Evolutionary conservation across 2,888 invertebrate species (phyloP), one percentile per base, ranked within the genome.

Genomic region (Agrenia bidenticulata): DNA sequence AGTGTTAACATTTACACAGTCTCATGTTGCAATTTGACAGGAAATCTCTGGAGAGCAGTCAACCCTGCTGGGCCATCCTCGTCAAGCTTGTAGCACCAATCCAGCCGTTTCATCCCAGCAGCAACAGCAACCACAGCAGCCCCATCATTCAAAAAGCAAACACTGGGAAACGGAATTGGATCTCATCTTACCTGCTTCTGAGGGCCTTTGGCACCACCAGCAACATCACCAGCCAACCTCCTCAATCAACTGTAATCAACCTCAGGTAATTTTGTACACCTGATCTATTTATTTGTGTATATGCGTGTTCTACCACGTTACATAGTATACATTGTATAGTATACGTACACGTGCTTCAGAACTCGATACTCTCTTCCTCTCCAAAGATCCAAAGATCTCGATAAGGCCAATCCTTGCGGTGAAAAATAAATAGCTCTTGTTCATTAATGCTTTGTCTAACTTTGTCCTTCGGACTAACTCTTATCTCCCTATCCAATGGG

Each of bases 121-220:
- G 41, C 59, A 61, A 2, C 61, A 37, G 9, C 60, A 42, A 26
- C 45, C 54, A 57, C 63, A 26, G 11, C 63, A 63, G 41, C 32
- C 45, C 56, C 21, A 59, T 27, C 69, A 61, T 42, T 64, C 67
- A 42, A 67, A 70, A 50, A 63, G 53, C 55, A 72, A 72, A 66
- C 71, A 71, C 59, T 73, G 73, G 66, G 73, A 76, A 64, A 72
- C 73, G 53, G 74, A 76, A 51, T 64, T 76, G 51, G 76, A 76
- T 62, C 63, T 74, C 23, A 73, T 74, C 65, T 66, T 72, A 32
- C 74, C 74, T 56, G 71, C 61, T 53, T 63, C 62, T 37, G 76
- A 74, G 26, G 60, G 67, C 13, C 64, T 63, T 61, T 74, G 73
- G 73, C 67, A 70, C 53, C 61, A 63, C 32, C 65, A 67, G 50